These are phyloP conservation scores for Poecilia gillii DNA, from an alignment of 2,797 vertebrate species.

Conservation along the genomic window DNA sequence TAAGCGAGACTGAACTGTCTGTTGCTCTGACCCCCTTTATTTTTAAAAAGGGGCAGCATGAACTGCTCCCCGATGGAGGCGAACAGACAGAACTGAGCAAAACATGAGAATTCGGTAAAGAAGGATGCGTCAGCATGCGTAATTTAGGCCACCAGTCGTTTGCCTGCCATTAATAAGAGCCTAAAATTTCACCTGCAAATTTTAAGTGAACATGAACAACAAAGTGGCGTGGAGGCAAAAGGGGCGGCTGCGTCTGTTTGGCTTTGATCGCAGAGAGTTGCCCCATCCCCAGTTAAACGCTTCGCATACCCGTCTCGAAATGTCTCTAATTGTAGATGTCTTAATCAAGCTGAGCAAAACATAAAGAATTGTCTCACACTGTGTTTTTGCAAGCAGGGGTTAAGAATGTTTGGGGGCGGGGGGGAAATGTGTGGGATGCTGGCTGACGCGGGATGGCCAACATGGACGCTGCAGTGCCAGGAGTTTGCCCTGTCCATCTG, in stretches of 20 bases:
- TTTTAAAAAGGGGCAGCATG: constrained; percentile 8
- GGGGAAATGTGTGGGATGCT: constrained; percentile 34
- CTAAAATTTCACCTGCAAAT: not conserved
- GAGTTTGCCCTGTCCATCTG: constrained; percentile 78
- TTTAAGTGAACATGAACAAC: not conserved
- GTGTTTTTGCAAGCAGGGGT: constrained; percentile 83
- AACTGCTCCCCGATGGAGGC: constrained; percentile 21
- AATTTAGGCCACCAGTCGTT: not conserved
- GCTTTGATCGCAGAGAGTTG: constrained; percentile 63
- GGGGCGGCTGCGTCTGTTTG: constrained; percentile 30
- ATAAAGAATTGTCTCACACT: constrained; percentile 78
- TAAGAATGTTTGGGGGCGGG: constrained; percentile 57
- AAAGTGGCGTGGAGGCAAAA: constrained; percentile 26
- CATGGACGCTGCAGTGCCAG: constrained; percentile 62
- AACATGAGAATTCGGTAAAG: not conserved
- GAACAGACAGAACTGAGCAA: constrained; percentile 1
- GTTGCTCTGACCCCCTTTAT: constrained; percentile 72
- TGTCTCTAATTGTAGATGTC: constrained; percentile 84
- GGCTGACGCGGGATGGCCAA: constrained; percentile 80
- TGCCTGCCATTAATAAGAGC: not conserved
- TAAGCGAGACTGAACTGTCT: constrained; percentile 76
- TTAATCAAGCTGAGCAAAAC: constrained; percentile 84
- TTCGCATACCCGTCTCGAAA: constrained; percentile 66
- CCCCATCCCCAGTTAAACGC: constrained; percentile 44
- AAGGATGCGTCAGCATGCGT: not conserved